Evolutionary conservation across 2,888 invertebrate species (phyloP).

Genomic region (Coleophora flavipennella): DNA sequence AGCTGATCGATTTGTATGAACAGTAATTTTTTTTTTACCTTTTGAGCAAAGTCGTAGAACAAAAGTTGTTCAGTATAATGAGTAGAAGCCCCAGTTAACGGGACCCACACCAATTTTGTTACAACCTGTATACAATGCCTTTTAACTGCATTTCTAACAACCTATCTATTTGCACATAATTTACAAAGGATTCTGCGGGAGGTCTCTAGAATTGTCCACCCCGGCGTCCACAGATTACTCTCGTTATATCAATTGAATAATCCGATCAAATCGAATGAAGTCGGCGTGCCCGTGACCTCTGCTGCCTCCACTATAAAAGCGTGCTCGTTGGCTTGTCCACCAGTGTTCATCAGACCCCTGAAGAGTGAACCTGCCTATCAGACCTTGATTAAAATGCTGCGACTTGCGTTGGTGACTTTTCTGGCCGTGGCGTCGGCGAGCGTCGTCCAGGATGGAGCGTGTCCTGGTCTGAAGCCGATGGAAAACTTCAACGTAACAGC

Average conservation of each 20-base stretch:
- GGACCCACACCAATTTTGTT: no score
- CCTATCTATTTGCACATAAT: no score
- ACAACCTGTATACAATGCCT: no score
- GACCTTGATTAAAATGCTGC: constrained; percentile 31
- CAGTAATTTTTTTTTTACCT: no score
- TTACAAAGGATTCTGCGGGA: constrained; percentile 17
- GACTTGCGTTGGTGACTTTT: constrained; percentile 30
- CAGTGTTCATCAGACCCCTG: no score
- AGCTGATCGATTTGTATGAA: no score
- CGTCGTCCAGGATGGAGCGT: constrained; percentile 39
- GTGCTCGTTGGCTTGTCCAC: constrained; percentile 3
- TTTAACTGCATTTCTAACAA: no score
- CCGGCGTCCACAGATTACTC: constrained; percentile 18
- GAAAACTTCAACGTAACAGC: constrained; percentile 45
- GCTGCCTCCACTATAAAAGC: constrained; percentile 38
- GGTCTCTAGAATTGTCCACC: constrained; percentile 11
- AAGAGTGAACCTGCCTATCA: no score
- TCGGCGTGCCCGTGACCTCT: constrained; percentile 43
- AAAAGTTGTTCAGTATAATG: no score
- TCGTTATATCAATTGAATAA: constrained; percentile 39
- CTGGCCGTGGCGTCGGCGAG: constrained; percentile 37
- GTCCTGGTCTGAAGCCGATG: constrained; percentile 43
- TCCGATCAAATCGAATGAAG: constrained; percentile 31
- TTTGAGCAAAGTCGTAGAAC: no score
- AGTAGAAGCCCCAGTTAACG: no score